Conservation (phyloP, 1,140 invertebrate species). For the Laupala kohalensis region DNA sequence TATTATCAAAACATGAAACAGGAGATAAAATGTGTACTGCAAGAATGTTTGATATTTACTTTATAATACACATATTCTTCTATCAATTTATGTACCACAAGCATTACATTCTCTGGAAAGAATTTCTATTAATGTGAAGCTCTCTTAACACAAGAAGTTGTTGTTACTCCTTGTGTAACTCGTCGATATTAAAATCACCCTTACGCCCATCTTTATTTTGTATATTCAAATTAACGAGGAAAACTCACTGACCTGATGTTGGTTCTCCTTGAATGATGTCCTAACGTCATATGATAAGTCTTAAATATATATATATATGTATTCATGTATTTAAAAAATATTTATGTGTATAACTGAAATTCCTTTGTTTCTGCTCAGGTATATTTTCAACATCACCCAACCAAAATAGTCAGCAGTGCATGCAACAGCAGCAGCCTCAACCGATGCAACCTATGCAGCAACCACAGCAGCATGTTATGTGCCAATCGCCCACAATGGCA, state of each 20-base stretch:
- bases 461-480: background rate
- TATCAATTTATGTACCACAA: too few species aligned
- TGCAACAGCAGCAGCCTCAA: conserved; percentile 4
- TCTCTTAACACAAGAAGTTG: too few species aligned
- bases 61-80: too few species aligned
- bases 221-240: background rate
- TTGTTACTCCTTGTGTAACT: too few species aligned
- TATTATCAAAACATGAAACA: too few species aligned
- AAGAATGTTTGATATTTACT: too few species aligned
- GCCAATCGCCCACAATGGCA: background rate
- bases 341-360: background rate
- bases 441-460: background rate
- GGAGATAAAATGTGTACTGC: too few species aligned
- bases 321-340: background rate
- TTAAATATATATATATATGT: background rate
- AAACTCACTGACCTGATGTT: background rate
- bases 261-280: background rate
- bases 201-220: background rate
- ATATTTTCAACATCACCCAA: conserved; percentile 7
- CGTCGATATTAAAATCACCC: too few species aligned
- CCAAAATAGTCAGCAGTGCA: background rate
- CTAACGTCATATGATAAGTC: background rate
- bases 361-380: background rate
- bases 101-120: too few species aligned
- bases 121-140: too few species aligned